Evolutionary conservation across 2,113 vertebrate genomes (phyloP), one percentile per base, ranked within the genome.

Genomic region (Seriola quinqueradiata): DNA sequence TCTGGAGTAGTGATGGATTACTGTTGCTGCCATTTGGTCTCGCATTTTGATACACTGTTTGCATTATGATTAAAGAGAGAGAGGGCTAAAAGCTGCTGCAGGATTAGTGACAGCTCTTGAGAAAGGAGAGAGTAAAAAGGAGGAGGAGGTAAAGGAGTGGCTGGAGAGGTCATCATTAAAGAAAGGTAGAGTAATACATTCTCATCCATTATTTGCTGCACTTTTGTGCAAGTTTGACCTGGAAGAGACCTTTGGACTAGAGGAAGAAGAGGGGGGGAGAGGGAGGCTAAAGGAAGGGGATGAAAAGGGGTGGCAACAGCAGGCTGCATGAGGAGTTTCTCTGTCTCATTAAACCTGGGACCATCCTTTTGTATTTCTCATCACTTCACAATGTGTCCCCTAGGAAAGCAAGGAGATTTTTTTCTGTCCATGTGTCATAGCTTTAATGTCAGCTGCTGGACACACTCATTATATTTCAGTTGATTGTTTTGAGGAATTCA

Each of bases 1-100:
- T 42, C 58, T 55, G 3, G 59, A 70, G 21, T 66, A 79, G 83
- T 92, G 90, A 92, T 90, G 75, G 79, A 92, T 93, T 58, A 57
- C 77, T 52, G 40, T 70, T 58, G 73, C 25, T 70, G 59, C 72
- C 40, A 13, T 71, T 73, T 55, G 44, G 70, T 77, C 38, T 75
- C 58, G 28, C 67, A 79, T 83, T 88, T 76, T 84, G 66, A 87
- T 74, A 66, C 23, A 68, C 38, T 55, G 50, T 63, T 85, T 85
- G 82, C 85, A 68, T 77, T 68, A 50, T 89, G 81, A 89, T 84
- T 88, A 73, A 77, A 64, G 70, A 77, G 38, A 40, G 77, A 67
- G 70, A 34, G 6, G 28, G 60, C 17, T 59, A 40, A 77, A 75
- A 77, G 65, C 36, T 28, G 44, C 81, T 65, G 75, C 74, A 58